Conservation (phyloP, 2,888 invertebrate species). For the Caenorhabditis japonica region DNA sequence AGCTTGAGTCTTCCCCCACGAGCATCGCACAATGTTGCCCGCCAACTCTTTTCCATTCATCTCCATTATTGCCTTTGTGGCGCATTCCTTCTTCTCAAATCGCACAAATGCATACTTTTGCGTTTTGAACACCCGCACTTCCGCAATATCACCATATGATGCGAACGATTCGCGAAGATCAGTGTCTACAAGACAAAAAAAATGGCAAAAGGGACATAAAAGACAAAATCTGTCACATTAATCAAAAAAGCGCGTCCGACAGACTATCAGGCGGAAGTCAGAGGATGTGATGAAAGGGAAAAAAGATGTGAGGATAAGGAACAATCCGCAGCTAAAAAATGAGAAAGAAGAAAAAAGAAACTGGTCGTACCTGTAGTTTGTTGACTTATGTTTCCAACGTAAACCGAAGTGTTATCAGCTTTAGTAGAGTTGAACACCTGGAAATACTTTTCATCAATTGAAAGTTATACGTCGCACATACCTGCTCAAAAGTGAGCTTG, state of each 20-base stretch:
- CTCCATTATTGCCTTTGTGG: slow-evolving; percentile 96
- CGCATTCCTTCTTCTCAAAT: slow-evolving; percentile 96
- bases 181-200: slow-evolving; percentile 83
- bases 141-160: slow-evolving; percentile 93
- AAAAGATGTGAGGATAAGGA: not conserved
- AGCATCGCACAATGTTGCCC: slow-evolving; percentile 71
- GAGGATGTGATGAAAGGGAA: slow-evolving; percentile 6
- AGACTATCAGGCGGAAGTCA: slow-evolving; percentile 26
- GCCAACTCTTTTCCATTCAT: slow-evolving; percentile 84
- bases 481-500: slow-evolving; percentile 72
- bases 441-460: slow-evolving; percentile 5
- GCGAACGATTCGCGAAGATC: slow-evolving; percentile 94
- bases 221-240: slow-evolving; percentile 22
- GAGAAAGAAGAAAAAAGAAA: not conserved
- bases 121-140: slow-evolving; percentile 88
- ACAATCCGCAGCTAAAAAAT: not conserved
- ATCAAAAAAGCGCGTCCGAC: slow-evolving; percentile 29
- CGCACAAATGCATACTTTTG: slow-evolving; percentile 80
- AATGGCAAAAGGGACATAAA: not conserved
- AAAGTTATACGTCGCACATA: slow-evolving; percentile 1
- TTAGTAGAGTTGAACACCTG: slow-evolving; percentile 97
- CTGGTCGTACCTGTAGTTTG: slow-evolving; percentile 57
- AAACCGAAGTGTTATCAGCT: slow-evolving; percentile 97
- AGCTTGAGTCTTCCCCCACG: slow-evolving; percentile 72
- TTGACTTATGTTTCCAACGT: slow-evolving; percentile 89